Evolutionary conservation across 2,113 vertebrate genomes (phyloP).

Genomic region (Oreotrochilus melanogaster): DNA sequence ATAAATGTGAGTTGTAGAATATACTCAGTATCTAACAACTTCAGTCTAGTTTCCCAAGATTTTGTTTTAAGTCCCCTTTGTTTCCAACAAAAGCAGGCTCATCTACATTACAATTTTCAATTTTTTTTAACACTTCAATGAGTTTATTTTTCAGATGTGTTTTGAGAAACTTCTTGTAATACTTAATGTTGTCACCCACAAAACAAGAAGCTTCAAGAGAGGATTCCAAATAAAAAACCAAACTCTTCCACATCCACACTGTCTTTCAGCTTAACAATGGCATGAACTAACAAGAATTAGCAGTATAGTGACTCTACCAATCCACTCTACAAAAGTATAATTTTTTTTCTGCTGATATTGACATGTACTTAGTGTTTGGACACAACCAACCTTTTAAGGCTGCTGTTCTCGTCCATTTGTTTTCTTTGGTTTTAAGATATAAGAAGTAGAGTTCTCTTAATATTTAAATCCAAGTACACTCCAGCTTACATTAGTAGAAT

Average conservation of each 20-base stretch:
- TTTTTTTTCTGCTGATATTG: not conserved
- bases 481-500: not conserved
- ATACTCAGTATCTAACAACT: not conserved
- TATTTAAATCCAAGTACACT: not conserved
- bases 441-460: not conserved
- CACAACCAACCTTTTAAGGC: not conserved
- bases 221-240: not conserved
- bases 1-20: not conserved
- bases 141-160: not conserved
- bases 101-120: not conserved
- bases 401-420: not conserved
- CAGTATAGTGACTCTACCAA: not conserved
- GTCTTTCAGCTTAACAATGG: constrained; percentile 19
- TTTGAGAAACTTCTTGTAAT: not conserved
- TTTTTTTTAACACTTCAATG: not conserved
- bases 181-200: not conserved
- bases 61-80: not conserved
- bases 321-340: not conserved
- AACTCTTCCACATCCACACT: not conserved
- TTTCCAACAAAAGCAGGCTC: not conserved
- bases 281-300: not conserved
- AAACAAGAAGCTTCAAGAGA: constrained; percentile 38
- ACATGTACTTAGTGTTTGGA: not conserved
- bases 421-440: not conserved
- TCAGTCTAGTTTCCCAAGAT: not conserved